Evolutionary conservation across 2,113 vertebrate species (phyloP).

Genomic region (Pungitius pungitius): DNA sequence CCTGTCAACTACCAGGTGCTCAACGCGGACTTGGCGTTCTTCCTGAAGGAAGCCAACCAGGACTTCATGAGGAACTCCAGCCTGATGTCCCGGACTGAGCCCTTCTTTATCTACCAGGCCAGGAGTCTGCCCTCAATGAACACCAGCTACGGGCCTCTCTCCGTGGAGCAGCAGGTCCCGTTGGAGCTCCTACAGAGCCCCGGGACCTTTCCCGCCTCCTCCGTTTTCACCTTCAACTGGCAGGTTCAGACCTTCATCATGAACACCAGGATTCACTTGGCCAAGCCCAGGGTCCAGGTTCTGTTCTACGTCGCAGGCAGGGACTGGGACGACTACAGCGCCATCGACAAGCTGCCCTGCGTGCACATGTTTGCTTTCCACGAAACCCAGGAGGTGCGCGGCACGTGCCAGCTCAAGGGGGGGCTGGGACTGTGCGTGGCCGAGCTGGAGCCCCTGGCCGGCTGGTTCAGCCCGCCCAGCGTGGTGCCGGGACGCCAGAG

Average conservation of each 20-base stretch:
- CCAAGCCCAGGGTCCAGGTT: constrained; percentile 88
- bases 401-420: constrained; percentile 85
- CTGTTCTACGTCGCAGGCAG: constrained; percentile 90
- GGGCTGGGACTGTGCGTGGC: constrained; percentile 90
- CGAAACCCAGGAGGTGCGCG: constrained; percentile 90
- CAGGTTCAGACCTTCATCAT: constrained; percentile 89
- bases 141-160: constrained; percentile 90
- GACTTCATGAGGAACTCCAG: constrained; percentile 91
- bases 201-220: constrained; percentile 75
- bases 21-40: constrained; percentile 85
- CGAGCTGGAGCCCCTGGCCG: constrained; percentile 85
- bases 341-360: constrained; percentile 86
- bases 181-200: constrained; percentile 83
- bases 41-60: constrained; percentile 90
- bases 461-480: constrained; percentile 86
- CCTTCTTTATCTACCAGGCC: constrained; percentile 90
- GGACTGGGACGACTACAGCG: constrained; percentile 89
- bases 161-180: constrained; percentile 84
- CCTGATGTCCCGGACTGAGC: constrained; percentile 86
- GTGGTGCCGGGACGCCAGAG: constrained; percentile 85
- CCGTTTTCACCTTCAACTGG: constrained; percentile 88
- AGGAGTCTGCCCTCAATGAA: constrained; percentile 83
- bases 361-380: constrained; percentile 91
- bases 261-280: constrained; percentile 82
- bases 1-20: constrained; percentile 90